phyloP scores from a whole-genome alignment of 2,113 vertebrate species.

The Ardeotis arabs region DNA sequence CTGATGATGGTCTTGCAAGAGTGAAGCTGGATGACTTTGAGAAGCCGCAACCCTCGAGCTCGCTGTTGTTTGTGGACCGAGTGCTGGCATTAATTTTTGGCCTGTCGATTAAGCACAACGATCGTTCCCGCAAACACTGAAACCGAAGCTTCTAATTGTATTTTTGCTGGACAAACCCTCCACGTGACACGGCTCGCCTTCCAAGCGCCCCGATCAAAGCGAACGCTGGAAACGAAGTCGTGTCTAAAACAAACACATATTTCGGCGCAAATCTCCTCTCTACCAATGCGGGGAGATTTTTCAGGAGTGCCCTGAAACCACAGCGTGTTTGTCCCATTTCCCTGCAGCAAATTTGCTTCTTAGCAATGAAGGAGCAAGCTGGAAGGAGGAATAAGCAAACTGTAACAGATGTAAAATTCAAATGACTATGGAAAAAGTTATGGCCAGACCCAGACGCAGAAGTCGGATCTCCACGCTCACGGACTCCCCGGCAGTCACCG shows the following conservation, averaged over 20 bases:
- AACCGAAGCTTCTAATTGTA: neutral
- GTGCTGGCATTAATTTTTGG: neutral
- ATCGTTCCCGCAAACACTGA: neutral
- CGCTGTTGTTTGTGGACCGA: neutral
- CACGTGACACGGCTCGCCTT: neutral
- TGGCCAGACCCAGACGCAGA: neutral
- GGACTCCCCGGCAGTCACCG: neutral
- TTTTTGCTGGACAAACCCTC: neutral
- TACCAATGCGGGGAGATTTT: neutral
- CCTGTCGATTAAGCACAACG: neutral
- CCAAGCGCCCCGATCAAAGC: neutral
- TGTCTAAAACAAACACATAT: neutral
- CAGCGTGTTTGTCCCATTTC: neutral
- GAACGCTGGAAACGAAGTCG: rapidly evolving
- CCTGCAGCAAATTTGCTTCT: neutral
- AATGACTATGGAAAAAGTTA: neutral
- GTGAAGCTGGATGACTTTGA: neutral
- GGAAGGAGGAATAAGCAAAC: neutral
- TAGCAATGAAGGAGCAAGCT: neutral
- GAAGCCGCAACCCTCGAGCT: neutral
- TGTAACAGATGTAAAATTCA: rapidly evolving
- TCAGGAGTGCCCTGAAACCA: neutral
- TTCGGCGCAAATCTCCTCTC: neutral
- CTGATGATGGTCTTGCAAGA: neutral
- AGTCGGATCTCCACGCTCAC: neutral